phyloP scores from a whole-genome alignment of 2,113 vertebrate genomes.

The Tinamus guttatus region DNA sequence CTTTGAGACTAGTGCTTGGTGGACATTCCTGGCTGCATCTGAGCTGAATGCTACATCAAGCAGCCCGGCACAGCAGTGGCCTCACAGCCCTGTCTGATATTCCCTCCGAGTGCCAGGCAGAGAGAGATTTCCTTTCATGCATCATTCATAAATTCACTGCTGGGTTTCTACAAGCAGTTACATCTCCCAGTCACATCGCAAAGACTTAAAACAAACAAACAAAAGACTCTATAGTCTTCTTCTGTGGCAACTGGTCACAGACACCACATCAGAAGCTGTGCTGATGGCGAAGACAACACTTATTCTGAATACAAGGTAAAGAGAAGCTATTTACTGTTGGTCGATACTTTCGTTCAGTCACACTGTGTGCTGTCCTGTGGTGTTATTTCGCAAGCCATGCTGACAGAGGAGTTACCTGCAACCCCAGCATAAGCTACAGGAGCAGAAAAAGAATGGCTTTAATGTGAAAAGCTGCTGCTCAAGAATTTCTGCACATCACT shows the following conservation, averaged over 20 bases:
- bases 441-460: background rate
- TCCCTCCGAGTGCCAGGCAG: background rate
- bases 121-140: constrained; percentile 58
- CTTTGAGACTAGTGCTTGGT: background rate
- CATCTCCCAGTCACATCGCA: constrained; percentile 3
- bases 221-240: background rate
- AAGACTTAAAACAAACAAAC: constrained; percentile 13
- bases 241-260: background rate
- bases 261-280: background rate
- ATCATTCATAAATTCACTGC: constrained; percentile 63
- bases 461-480: background rate
- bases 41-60: constrained; percentile 16
- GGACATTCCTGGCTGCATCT: background rate
- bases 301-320: background rate
- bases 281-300: background rate
- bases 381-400: background rate
- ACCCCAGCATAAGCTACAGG: background rate
- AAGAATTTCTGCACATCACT: background rate
- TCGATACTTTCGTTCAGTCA: background rate
- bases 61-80: background rate
- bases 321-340: background rate
- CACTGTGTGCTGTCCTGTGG: background rate
- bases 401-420: background rate
- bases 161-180: constrained; percentile 15
- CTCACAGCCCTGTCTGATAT: background rate